Evolutionary conservation across 2,113 vertebrate genomes (phyloP).

Genomic region (Pampusana beccarii): DNA sequence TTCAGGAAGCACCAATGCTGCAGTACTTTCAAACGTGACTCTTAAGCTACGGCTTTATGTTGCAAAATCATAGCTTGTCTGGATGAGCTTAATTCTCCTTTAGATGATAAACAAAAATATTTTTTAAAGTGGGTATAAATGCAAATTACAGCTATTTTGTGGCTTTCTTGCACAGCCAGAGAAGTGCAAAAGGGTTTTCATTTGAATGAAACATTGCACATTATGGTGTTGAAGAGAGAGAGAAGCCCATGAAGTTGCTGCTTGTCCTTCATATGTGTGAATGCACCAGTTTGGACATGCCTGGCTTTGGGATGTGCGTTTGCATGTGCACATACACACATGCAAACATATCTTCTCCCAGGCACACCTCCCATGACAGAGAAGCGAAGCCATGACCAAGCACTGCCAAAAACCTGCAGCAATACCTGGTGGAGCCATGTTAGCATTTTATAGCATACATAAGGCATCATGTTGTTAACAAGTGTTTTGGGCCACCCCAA

Average conservation of each 20-base stretch:
- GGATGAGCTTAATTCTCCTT: neutral
- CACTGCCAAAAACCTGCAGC: neutral
- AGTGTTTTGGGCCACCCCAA: neutral
- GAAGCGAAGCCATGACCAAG: neutral
- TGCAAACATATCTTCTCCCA: neutral
- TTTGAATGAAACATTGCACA: neutral
- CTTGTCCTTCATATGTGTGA: neutral
- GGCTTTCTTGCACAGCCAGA: neutral
- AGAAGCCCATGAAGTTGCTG: neutral
- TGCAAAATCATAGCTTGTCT: neutral
- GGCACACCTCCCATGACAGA: neutral
- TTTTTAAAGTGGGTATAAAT: neutral
- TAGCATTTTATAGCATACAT: rapidly evolving
- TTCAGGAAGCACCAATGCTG: neutral
- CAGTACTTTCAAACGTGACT: neutral
- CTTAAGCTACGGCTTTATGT: neutral
- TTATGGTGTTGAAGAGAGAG: neutral
- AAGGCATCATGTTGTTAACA: neutral
- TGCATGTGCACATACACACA: neutral
- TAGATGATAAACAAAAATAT: neutral
- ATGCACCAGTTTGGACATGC: neutral
- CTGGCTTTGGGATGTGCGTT: neutral
- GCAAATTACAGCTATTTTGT: neutral
- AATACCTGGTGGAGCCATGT: rapidly evolving
- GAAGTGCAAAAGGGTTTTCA: neutral